A percentile compares a stretch with the other conserved stretches of the same genome.
These are phyloP conservation scores for Helicorthomorpha holstii DNA, from an alignment of 1,140 invertebrate species.

Conservation along the genomic window DNA sequence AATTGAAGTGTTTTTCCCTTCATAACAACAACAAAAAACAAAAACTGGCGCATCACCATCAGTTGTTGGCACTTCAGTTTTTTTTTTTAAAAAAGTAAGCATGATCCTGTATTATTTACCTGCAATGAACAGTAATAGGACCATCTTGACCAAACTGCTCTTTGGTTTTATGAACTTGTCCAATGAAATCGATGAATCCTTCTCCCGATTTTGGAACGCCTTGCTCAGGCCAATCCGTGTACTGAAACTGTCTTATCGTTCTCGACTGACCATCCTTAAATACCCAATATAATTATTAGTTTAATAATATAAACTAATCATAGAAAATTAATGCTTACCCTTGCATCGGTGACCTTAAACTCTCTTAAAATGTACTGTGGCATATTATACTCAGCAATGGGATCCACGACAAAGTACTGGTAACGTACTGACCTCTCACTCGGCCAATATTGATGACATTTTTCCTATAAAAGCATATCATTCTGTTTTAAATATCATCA, in stretches of 20 bases:
- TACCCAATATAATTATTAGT: constrained; percentile 1
- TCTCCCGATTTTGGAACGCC: constrained; percentile 95
- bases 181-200: constrained; percentile 94
- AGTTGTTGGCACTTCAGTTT: too few relatives aligned
- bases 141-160: constrained; percentile 99
- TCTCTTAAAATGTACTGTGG: constrained; percentile 95
- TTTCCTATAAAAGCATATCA: constrained; percentile 45
- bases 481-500: neutral
- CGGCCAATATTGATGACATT: constrained; percentile 99
- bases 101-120: constrained; percentile 42
- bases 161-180: constrained; percentile 99
- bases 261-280: constrained; percentile 77
- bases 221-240: constrained; percentile 97
- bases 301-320: constrained; percentile 8
- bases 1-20: neutral
- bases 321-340: constrained; percentile 20
- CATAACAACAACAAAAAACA: constrained; percentile 6
- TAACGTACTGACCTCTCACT: constrained; percentile 88
- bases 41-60: constrained; percentile 4
- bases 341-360: constrained; percentile 69
- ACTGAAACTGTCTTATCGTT: constrained; percentile 96
- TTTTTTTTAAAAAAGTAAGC: neutral
- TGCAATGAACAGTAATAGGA: constrained; percentile 98
- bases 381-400: constrained; percentile 99
- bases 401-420: constrained; percentile 94